These are phyloP conservation scores for Pollenia labialis DNA, from an alignment of 2,888 invertebrate genomes.

Conservation along the genomic window DNA sequence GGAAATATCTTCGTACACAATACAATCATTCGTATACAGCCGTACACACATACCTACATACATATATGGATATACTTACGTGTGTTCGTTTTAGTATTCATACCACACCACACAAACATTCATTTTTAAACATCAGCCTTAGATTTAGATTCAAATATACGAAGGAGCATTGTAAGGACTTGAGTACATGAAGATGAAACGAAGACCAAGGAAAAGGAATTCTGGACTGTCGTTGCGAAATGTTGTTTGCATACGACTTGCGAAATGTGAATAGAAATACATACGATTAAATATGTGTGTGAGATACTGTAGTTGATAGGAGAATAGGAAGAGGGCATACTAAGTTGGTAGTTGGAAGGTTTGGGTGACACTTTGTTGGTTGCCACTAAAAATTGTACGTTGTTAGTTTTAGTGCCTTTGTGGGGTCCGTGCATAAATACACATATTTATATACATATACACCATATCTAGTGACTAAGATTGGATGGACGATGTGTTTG, in stretches of 20 bases:
- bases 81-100: conserved; percentile 73
- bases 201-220: conserved; percentile 76
- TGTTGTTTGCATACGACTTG: conserved; percentile 84
- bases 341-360: conserved; percentile 34
- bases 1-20: conserved; percentile 20
- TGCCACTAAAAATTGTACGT: conserved; percentile 55
- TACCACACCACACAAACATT: conserved; percentile 40
- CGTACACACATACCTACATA: neutral
- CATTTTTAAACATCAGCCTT: conserved; percentile 59
- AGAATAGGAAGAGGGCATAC: conserved; percentile 33
- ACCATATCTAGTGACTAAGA: conserved; percentile 53
- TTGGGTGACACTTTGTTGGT: conserved; percentile 55
- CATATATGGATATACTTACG: neutral
- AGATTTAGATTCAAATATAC: conserved; percentile 74
- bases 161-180: conserved; percentile 76
- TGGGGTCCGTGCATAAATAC: conserved; percentile 63
- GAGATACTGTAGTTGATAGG: conserved; percentile 19
- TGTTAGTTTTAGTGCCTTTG: conserved; percentile 48
- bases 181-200: conserved; percentile 75
- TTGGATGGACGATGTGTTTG: conserved; percentile 68
- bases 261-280: conserved; percentile 81
- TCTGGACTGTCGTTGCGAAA: conserved; percentile 79
- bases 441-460: conserved; percentile 45
- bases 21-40: neutral
- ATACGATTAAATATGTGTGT: conserved; percentile 41